These are phyloP conservation scores for Oenanthe oenanthe DNA, from an alignment of 2,113 vertebrate genomes.

Conservation along the genomic window DNA sequence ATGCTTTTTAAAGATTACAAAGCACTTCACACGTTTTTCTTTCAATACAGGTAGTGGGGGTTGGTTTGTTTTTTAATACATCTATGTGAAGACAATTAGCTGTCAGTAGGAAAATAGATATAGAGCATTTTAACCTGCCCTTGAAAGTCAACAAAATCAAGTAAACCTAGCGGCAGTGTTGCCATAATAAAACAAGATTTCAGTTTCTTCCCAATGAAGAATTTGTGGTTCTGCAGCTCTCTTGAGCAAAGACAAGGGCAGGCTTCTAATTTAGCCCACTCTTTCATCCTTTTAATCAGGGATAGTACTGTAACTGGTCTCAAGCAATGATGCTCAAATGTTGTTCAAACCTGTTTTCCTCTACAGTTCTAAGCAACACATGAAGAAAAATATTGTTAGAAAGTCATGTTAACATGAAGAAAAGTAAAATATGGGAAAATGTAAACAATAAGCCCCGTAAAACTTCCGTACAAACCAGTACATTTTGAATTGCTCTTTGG, in stretches of 20 bases:
- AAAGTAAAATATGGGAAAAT: conserved; percentile 57
- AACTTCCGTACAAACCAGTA: conserved; percentile 60
- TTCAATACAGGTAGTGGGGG: neutral
- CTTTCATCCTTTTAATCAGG: conserved; percentile 22
- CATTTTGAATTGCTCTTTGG: conserved; percentile 74
- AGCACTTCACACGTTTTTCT: neutral
- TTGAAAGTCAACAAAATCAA: neutral
- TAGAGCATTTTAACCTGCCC: neutral
- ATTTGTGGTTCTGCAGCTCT: neutral
- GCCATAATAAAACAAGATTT: neutral
- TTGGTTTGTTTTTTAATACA: neutral
- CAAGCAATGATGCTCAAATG: neutral
- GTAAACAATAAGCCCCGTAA: conserved; percentile 57
- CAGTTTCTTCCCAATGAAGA: neutral
- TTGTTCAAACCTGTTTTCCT: conserved; percentile 14
- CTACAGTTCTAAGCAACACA: conserved; percentile 26
- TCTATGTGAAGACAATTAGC: neutral
- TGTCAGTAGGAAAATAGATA: neutral
- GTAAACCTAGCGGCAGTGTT: neutral
- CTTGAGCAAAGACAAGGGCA: neutral
- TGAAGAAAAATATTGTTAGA: conserved; percentile 23
- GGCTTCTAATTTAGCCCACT: neutral
- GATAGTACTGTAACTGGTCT: neutral
- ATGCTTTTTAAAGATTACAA: neutral
- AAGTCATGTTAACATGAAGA: conserved; percentile 22